A percentile compares a stretch with the other conserved stretches of the same genome.
Evolutionary conservation across 2,797 vertebrate genomes (phyloP).

Genomic region (Phalanger gymnotis): DNA sequence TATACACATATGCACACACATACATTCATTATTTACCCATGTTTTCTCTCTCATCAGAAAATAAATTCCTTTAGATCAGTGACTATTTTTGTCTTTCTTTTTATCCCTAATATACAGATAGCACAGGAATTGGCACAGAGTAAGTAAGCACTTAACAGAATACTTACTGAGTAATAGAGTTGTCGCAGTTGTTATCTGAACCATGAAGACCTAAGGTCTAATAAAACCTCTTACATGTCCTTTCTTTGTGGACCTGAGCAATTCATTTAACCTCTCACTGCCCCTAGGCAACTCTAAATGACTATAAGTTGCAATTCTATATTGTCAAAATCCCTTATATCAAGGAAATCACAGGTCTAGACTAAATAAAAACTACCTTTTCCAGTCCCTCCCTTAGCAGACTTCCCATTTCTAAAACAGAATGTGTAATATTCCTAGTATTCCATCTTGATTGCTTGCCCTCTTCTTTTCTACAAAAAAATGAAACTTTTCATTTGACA

Average conservation of each 20-base stretch:
- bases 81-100: background rate
- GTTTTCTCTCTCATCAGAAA: background rate
- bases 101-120: background rate
- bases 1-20: no score
- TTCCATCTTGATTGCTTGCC: background rate
- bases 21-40: background rate
- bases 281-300: background rate
- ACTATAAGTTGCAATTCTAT: background rate
- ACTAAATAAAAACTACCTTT: background rate
- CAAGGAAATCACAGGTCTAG: background rate
- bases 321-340: background rate
- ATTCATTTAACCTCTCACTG: background rate
- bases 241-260: background rate
- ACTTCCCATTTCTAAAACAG: conserved; percentile 31
- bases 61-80: background rate
- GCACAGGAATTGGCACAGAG: background rate
- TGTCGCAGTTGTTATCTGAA: background rate
- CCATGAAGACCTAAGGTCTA: background rate
- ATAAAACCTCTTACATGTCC: background rate
- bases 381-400: background rate
- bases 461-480: conserved; percentile 29
- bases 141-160: background rate
- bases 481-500: background rate
- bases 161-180: background rate
- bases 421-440: conserved; percentile 18